Percentiles rank a stretch among this genome's conserved stretches.
phyloP scores from a whole-genome alignment of 2,888 invertebrate species.

The Minunthozetes semirufus region DNA sequence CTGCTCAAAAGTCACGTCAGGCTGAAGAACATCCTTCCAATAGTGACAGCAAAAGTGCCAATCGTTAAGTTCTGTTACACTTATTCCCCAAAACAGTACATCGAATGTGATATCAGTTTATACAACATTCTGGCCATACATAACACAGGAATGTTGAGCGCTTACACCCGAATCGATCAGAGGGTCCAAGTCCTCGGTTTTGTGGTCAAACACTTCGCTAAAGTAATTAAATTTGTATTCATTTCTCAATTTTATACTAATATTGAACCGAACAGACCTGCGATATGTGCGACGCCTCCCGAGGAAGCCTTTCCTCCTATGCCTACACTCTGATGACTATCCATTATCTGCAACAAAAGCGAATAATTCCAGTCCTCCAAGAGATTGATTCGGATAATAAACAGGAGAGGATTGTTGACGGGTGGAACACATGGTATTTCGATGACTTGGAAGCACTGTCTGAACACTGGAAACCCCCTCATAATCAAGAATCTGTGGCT shows the following conservation, averaged over 20 bases:
- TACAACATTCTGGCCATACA: constrained; percentile 56
- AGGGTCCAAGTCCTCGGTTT: constrained; percentile 53
- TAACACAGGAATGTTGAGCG: constrained; percentile 54
- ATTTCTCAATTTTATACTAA: constrained; percentile 17
- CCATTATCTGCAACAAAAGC: constrained; percentile 57
- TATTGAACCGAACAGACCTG: constrained; percentile 47
- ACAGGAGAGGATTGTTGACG: constrained; percentile 50
- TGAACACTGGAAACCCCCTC: constrained; percentile 50
- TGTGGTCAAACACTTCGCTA: constrained; percentile 55
- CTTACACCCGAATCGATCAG: constrained; percentile 53
- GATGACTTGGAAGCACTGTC: constrained; percentile 49
- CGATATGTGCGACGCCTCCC: constrained; percentile 57
- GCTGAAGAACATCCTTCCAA: constrained; percentile 50
- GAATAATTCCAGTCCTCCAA: constrained; percentile 57
- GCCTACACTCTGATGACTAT: constrained; percentile 57
- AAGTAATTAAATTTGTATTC: constrained; percentile 46
- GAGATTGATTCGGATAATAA: constrained; percentile 49
- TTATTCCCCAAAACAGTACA: constrained; percentile 48
- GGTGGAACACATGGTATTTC: constrained; percentile 55
- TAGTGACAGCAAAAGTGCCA: constrained; percentile 57
- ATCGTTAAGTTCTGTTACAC: constrained; percentile 55
- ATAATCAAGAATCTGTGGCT: constrained; percentile 51
- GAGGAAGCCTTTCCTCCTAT: constrained; percentile 58
- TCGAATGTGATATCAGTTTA: constrained; percentile 58
- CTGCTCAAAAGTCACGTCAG: constrained; percentile 47